These are phyloP conservation scores for Phytoseiulus persimilis DNA, from an alignment of 2,888 invertebrate genomes.

Conservation along the genomic window DNA sequence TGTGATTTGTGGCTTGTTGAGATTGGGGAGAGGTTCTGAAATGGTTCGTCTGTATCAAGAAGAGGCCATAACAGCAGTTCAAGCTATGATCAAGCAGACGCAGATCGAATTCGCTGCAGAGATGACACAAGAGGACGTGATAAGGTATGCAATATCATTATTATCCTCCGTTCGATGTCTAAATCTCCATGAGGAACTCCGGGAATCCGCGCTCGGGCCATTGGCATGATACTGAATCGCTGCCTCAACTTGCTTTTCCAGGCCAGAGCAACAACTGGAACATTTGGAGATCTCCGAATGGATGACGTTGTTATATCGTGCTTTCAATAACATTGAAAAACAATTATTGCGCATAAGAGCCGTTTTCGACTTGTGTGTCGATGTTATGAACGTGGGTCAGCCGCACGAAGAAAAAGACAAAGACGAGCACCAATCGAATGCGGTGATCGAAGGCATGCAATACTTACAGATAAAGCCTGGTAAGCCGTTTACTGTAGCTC, in stretches of 20 bases:
- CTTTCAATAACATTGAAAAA: conserved; percentile 35
- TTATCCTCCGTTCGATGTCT: not conserved
- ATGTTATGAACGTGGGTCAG: conserved; percentile 9
- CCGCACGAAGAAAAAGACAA: not conserved
- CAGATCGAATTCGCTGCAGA: conserved; percentile 49
- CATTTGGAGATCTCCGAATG: conserved; percentile 35
- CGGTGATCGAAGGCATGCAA: conserved; percentile 22
- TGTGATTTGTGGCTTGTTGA: conserved; percentile 53
- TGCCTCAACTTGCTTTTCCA: not conserved
- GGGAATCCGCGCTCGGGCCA: no score
- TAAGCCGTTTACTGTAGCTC: not conserved
- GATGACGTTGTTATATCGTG: conserved; percentile 27
- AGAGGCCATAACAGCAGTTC: conserved; percentile 78
- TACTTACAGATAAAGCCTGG: conserved; percentile 9
- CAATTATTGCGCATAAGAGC: conserved; percentile 23
- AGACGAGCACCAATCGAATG: conserved; percentile 7
- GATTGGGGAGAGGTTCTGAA: conserved; percentile 48
- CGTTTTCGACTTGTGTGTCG: conserved; percentile 19
- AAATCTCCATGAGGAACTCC: not conserved
- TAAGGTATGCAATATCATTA: not conserved
- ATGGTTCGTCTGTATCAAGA: conserved; percentile 51
- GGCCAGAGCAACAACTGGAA: conserved; percentile 32
- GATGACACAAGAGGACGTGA: conserved; percentile 31
- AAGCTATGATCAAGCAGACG: conserved; percentile 73
- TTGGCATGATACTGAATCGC: no score